phyloP scores from a whole-genome alignment of 2,113 vertebrate genomes.

The Cryptotis parvus region DNA sequence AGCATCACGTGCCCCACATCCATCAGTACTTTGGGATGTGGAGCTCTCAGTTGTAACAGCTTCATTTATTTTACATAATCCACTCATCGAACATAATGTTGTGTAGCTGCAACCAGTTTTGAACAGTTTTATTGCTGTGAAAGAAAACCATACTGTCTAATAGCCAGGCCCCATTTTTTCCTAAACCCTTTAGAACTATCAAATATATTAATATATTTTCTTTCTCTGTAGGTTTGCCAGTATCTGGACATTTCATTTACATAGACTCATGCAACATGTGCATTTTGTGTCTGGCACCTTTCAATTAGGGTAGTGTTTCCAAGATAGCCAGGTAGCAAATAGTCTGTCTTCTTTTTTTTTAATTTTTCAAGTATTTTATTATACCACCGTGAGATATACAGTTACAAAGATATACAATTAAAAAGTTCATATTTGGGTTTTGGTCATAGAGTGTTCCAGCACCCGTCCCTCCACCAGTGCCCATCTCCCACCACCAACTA shows the following conservation, averaged over 20 bases:
- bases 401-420: no score
- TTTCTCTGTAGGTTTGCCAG: slow-evolving; percentile 23
- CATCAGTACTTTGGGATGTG: no score
- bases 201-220: neutral
- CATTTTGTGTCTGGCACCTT: neutral
- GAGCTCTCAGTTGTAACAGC: neutral
- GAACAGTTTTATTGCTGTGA: slow-evolving; percentile 1
- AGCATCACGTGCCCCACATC: no score
- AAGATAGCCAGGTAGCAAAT: neutral
- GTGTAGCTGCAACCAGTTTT: neutral
- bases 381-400: no score
- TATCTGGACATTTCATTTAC: neutral
- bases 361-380: no score
- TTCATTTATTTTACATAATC: slow-evolving; percentile 30
- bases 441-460: no score
- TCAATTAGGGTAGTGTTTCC: neutral
- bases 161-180: neutral
- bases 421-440: no score
- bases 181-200: neutral
- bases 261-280: neutral
- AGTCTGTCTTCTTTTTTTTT: neutral
- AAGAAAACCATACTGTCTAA: slow-evolving; percentile 18
- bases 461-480: no score
- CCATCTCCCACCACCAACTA: no score
- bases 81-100: neutral